These are phyloP conservation scores for Columba janthina DNA, from an alignment of 2,113 vertebrate genomes.

Conservation along the genomic window DNA sequence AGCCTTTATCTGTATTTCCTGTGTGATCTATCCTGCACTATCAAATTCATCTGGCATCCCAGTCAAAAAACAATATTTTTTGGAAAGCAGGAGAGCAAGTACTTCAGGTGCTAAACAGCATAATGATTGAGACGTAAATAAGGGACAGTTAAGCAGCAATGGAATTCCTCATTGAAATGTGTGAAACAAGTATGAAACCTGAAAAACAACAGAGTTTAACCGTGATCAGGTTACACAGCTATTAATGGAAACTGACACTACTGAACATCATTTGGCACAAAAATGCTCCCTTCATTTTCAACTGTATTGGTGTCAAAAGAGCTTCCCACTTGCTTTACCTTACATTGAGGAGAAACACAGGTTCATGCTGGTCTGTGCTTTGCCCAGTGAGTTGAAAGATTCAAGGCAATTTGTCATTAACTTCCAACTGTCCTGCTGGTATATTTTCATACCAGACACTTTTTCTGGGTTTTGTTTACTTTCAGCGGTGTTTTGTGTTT, in stretches of 20 bases:
- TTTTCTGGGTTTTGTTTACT: neutral
- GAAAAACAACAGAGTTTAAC: neutral
- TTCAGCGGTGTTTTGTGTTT: neutral
- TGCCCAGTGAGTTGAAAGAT: neutral
- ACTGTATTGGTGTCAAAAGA: neutral
- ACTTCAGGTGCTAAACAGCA: neutral
- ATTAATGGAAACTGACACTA: neutral
- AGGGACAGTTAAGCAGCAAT: neutral
- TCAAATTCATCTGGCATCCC: neutral
- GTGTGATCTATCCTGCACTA: neutral
- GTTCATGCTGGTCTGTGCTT: neutral
- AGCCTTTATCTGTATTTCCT: neutral
- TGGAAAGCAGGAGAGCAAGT: neutral
- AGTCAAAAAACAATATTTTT: neutral
- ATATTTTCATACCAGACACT: neutral
- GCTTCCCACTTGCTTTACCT: neutral
- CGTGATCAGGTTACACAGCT: fast-evolving
- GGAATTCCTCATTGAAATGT: neutral
- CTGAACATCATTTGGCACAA: neutral
- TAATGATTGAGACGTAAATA: neutral
- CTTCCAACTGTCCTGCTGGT: neutral
- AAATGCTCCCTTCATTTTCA: neutral
- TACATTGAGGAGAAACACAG: neutral
- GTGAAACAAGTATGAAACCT: neutral
- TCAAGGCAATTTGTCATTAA: neutral